Evolutionary conservation across 2,888 invertebrate species (phyloP), one percentile per base, ranked within the genome.

Genomic region (Nomada ruficornis): DNA sequence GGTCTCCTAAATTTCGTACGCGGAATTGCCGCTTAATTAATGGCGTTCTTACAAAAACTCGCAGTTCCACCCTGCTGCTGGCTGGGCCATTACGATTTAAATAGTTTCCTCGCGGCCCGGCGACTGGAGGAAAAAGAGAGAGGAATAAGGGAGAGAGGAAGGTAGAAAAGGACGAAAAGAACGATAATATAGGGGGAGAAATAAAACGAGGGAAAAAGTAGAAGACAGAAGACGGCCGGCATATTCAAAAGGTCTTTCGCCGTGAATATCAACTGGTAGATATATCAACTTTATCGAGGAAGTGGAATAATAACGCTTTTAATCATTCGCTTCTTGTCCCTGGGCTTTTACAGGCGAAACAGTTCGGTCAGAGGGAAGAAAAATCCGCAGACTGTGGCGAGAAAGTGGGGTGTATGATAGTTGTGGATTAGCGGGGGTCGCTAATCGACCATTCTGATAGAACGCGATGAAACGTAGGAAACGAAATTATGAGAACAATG

Each of bases 41-140:
- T 87, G 80, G 84, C 79, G 77, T 71, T 81, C 84, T 88, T 79
- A 77, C 76, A 86, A 88, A 87, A 87, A 88, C 82, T 73, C 70
- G 77, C 72, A 74, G 82, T 73, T 84, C 74, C 77, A 54, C 64
- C 57, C 72, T 63, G 72, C 83, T 73, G 81, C 77, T 65, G 84
- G 79, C 79, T 70, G 63, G 82, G 83, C 82, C 83, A 82, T 83
- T 83, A 83, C 82, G 83, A 83, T 83, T 83, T 83, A 83, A 83
- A 83, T 83, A 83, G 83, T 83, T 83, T 83, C 83, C 83, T 67
- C 82, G 74, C 70, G 60, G 65, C 60, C 73, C 63, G 65, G 65
- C 55, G 54, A 77, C 67, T 52, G 23, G 50, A 55, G 81, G 11
- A 52, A 57, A 57, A 55, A 60, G 69, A 23, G 7, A 42, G 29